phyloP scores from a whole-genome alignment of 2,888 invertebrate genomes.

The Callyntrura sp. region DNA sequence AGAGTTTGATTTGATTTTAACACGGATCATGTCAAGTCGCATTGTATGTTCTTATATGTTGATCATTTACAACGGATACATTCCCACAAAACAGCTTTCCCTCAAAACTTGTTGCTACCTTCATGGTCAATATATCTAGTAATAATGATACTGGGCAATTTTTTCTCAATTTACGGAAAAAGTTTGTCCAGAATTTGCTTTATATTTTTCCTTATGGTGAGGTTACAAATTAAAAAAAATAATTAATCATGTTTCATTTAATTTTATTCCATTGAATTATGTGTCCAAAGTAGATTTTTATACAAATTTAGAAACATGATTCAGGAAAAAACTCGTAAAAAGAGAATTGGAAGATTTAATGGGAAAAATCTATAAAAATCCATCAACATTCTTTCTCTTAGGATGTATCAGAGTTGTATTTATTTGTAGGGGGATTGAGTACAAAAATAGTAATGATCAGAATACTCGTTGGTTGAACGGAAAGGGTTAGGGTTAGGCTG shows the following conservation, averaged over 20 bases:
- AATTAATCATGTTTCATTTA: constrained; percentile 64
- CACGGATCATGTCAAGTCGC: neutral
- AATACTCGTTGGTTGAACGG: constrained; percentile 33
- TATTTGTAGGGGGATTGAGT: constrained; percentile 30
- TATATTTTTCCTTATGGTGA: neutral
- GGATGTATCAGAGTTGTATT: constrained; percentile 38
- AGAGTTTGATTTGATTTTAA: constrained; percentile 29
- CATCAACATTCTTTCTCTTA: constrained; percentile 42
- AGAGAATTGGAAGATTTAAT: constrained; percentile 65
- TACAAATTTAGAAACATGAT: constrained; percentile 63
- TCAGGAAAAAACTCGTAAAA: constrained; percentile 62
- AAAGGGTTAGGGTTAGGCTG: constrained; percentile 70
- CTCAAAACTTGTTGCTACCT: constrained; percentile 59
- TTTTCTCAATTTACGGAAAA: constrained; percentile 28
- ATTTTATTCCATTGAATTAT: constrained; percentile 33
- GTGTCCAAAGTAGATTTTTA: constrained; percentile 47
- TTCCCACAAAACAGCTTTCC: constrained; percentile 58
- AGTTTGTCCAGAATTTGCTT: neutral
- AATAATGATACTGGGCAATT: constrained; percentile 41
- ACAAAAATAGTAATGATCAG: constrained; percentile 13
- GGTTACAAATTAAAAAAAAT: constrained; percentile 37
- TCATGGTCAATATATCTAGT: too few relatives aligned
- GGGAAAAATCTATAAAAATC: constrained; percentile 66
- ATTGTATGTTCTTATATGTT: too few relatives aligned
- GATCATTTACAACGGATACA: too few relatives aligned